A percentile compares a stretch with the other conserved stretches of the same genome.
Conservation (phyloP, 2,888 invertebrate species). For the Polyommatus iphigenia region DNA sequence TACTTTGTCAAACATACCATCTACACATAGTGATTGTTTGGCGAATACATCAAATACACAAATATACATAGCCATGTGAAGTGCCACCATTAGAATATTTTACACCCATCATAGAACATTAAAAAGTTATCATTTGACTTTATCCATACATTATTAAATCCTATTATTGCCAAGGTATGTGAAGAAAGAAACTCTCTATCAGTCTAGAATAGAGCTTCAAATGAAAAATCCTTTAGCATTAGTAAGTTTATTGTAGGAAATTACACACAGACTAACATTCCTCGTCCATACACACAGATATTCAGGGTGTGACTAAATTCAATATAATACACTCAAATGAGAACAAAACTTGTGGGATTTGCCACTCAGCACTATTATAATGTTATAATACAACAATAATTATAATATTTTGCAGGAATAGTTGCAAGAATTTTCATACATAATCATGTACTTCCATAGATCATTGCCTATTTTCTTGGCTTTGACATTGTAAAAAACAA, state of each 20-base stretch:
- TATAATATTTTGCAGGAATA: too few species aligned
- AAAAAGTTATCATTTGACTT: neutral
- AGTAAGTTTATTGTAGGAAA: neutral
- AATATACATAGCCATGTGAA: too few species aligned
- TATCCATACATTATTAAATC: neutral
- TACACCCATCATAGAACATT: neutral
- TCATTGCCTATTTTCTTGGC: too few species aligned
- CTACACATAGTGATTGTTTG: too few species aligned
- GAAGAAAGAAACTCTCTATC: neutral
- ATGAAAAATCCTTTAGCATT: neutral
- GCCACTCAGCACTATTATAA: too few species aligned
- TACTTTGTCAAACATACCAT: too few species aligned
- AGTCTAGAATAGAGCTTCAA: neutral
- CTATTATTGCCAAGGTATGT: neutral
- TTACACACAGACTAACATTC: constrained; percentile 17
- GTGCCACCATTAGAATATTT: neutral
- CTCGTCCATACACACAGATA: constrained; percentile 3
- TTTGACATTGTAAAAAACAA: too few species aligned
- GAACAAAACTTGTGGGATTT: constrained; percentile 1
- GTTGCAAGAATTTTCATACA: too few species aligned
- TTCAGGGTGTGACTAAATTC: neutral
- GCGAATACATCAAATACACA: too few species aligned
- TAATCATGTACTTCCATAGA: too few species aligned
- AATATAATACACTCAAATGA: constrained; percentile 19
- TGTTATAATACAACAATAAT: too few species aligned